Evolutionary conservation across 1,140 invertebrate species (phyloP), one percentile per base, ranked within the genome.

Genomic region (Bombus waltoni): DNA sequence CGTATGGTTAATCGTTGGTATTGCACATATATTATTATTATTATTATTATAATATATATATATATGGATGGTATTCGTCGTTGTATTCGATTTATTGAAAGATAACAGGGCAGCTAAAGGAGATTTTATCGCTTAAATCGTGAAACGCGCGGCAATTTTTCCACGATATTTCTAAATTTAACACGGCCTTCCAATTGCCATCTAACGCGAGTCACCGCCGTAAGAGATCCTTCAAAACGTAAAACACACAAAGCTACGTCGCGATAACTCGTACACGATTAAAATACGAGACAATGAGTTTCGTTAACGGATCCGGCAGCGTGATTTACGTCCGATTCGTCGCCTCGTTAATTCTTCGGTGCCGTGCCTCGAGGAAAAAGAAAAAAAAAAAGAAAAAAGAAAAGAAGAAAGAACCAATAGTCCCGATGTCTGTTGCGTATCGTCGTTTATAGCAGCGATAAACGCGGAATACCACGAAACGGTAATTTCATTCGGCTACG

Each of bases 401-500:
- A 11, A 38, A 25, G 11, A 59, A 72, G 71, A 70, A 44, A 0
- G 18, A 42, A 40, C 32, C 32, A 32, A 32, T 32, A 32, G 32
- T n/a, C 11, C 35, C 32, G 66, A 38, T 47, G 53, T 73, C 40
- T 53, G 66, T 28, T 40, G 38, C 75, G 18, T 25, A 47, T 53
- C 42, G 57, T 38, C 83, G 68, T 85, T 85, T 85, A 80, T 80
- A 35, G 76, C 77, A 25, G n/a, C 84, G 84, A 86, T 81, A 81
- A 86, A 86, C 70, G 79, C 59, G 84, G 62, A 81, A 66, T 86
- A 86, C 84, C 28, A 32, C 79, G 84, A 86, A 86, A 73, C 44
- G 38, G 57, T 57, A 53, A 70, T 86, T 59, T 57, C 78, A 86
- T 86, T 70, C 53, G 72, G 68, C 76, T 25, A 38, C 74, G 66